Percentiles rank a stretch among this genome's conserved stretches.
These are phyloP conservation scores for Parambassis ranga DNA, from an alignment of 2,797 vertebrate genomes.

Conservation along the genomic window DNA sequence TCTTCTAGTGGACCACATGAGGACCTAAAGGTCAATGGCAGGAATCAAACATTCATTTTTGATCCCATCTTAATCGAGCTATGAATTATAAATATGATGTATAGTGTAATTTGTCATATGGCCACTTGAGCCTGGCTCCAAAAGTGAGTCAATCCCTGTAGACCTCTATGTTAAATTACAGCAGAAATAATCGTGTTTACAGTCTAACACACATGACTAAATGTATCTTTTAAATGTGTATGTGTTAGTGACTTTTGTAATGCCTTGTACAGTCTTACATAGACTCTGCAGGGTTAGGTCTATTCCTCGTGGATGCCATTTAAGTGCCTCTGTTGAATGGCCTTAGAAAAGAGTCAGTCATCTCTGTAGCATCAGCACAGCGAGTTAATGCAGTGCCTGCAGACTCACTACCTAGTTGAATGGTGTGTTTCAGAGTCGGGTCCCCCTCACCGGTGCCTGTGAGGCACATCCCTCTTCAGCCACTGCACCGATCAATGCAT, in stretches of 20 bases:
- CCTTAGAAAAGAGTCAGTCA: slow-evolving; percentile 26
- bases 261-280: background rate
- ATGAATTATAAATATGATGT: too few species aligned
- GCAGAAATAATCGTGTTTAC: too few species aligned
- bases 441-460: slow-evolving; percentile 50
- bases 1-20: too few species aligned
- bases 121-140: too few species aligned
- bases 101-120: too few species aligned
- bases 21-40: too few species aligned
- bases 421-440: slow-evolving; percentile 49
- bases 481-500: slow-evolving; percentile 59
- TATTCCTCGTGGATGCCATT: slow-evolving; percentile 14
- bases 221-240: background rate
- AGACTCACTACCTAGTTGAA: slow-evolving; percentile 50
- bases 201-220: too few species aligned
- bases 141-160: too few species aligned
- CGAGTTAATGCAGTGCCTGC: slow-evolving; percentile 57
- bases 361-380: slow-evolving; percentile 33
- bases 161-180: too few species aligned
- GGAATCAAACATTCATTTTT: too few species aligned
- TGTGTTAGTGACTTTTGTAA: background rate
- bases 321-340: slow-evolving; percentile 56
- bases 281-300: background rate
- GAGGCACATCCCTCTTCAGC: slow-evolving; percentile 50
- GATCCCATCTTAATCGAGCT: too few species aligned